Evolutionary conservation across 2,888 invertebrate genomes (phyloP).

Genomic region (Spicauda simplicius): DNA sequence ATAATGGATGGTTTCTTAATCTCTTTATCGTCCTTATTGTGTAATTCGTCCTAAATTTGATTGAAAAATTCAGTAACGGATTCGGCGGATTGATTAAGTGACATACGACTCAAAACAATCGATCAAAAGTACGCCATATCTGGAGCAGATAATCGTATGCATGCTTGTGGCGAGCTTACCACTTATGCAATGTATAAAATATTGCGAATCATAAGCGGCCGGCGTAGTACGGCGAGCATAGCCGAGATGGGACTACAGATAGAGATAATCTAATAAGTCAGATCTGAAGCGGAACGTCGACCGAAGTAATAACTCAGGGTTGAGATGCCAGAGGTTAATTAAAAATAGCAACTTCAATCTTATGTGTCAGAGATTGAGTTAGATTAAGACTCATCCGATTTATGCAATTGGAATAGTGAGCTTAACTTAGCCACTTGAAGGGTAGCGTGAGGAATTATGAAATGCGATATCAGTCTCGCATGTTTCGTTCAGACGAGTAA

Average conservation of each 20-base stretch:
- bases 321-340: constrained; percentile 83
- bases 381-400: constrained; percentile 68
- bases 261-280: constrained; percentile 83
- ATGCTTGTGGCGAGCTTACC: constrained; percentile 55
- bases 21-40: constrained; percentile 64
- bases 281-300: constrained; percentile 78
- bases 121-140: constrained; percentile 64
- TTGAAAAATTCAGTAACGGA: constrained; percentile 42
- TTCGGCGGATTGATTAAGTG: constrained; percentile 51
- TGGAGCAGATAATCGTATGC: constrained; percentile 69
- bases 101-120: constrained; percentile 65
- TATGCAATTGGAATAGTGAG: constrained; percentile 52
- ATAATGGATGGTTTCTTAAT: constrained; percentile 73
- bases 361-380: constrained; percentile 71
- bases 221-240: constrained; percentile 57
- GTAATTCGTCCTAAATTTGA: constrained; percentile 55
- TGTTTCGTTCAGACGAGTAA: not conserved
- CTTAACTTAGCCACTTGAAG: constrained; percentile 24
- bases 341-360: constrained; percentile 83
- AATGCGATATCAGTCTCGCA: constrained; percentile 16
- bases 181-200: constrained; percentile 78
- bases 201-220: constrained; percentile 74
- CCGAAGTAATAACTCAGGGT: constrained; percentile 77
- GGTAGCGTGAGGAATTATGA: constrained; percentile 31
- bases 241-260: constrained; percentile 75